Base-by-base conservation (phyloP, 1,140 invertebrate species). In the Drosophila mauritiana region DNA sequence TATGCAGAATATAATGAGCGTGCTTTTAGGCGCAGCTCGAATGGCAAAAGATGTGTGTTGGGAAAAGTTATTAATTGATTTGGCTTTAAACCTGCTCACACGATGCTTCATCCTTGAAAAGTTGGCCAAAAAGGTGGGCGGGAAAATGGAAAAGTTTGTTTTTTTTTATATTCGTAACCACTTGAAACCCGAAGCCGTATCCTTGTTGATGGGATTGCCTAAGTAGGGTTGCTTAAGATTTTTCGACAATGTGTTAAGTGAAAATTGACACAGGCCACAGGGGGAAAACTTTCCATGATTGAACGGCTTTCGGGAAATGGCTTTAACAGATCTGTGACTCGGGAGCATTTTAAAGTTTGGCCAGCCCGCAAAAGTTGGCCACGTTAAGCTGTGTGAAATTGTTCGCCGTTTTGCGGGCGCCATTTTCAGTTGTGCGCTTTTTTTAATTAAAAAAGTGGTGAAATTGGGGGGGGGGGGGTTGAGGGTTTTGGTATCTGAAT, bases 361-460 rank as follows among this genome's bases (percentile, higher is more conserved):
- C 34, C 64, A 17, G 55, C n/a, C 8, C 10, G 39, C 34, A 54
- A 67, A 79, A 67, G 45, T 53, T 67, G 45, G 39, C 51, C 37
- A 40, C 73, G 64, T 52, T 67, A 75, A 82, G 74, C 74, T 69
- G 61, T 54, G 75, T 52, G 75, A 65, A 78, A 82, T 61, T 74
- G 73, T 82, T 59, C 59, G 79, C 62, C 58, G 64, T 78, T 72
- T 54, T 59, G 57, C 49, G 65, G 64, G 49, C 43, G 36, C 46
- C 59, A 55, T 22, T 77, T 72, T 53, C 48, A 31, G 42, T 13
- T 53, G 22, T 59, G 20, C 31, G 37, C 25, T 59, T 63, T 81
- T 81, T 84, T 84, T 85, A 84, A 84, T 84, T 84, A 84, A 84
- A 83, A 83, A 85, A 80, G 65, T 85, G 3, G 20, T 22, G 20